Base-by-base conservation (phyloP, 2,797 vertebrate species). In the Poeciliopsis presidionis region DNA sequence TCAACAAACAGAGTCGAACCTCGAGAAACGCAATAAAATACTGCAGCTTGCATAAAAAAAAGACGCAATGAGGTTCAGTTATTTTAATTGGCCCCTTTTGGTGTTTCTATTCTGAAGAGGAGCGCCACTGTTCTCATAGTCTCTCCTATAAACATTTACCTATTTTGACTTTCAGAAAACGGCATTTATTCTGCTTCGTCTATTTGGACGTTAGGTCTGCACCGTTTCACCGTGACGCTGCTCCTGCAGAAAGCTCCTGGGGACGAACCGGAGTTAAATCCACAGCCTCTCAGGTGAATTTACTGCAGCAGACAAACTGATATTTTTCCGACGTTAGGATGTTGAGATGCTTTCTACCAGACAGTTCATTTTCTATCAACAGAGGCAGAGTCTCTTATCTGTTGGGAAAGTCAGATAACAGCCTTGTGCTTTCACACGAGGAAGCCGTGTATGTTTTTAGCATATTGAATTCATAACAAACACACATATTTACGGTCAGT, bases 1-100 rank as follows among this genome's bases (percentile, higher is more conserved):
- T 90, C 84, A 84, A 82, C 82, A 86, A 85, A 84, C 69, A 33
- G 70, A 81, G 25, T 7, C 70, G 61, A 76, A 59, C 61, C 80
- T 39, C 73, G 28, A 45, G 79, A 80, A 79, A 77, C 49, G 73
- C 11, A 30, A 43, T 51, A 20, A 70, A 74, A 57, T 1, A 49
- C 28, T 41, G 33, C 20, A 41, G 63, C 75, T 78, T 75, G 45
- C 61, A 4, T 22, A 70, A 72, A 70, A 72, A 63, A 49, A 41
- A 53, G 47, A 73, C 55, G 30, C 63, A 33, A 51, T 72, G 43
- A 61, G 72, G 5, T 12, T 7, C 9, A 46, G 61, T 12, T 82
- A 57, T 79, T 78, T 80, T 53, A 49, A 57, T 73, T 49, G 22
- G 73, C 22, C 6, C 2, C 36, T 77, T 9, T 4, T 41, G 33